A percentile compares a stretch with the other conserved stretches of the same genome.
Evolutionary conservation across 2,888 invertebrate genomes (phyloP).

Genomic region (Aleiodes alternator): DNA sequence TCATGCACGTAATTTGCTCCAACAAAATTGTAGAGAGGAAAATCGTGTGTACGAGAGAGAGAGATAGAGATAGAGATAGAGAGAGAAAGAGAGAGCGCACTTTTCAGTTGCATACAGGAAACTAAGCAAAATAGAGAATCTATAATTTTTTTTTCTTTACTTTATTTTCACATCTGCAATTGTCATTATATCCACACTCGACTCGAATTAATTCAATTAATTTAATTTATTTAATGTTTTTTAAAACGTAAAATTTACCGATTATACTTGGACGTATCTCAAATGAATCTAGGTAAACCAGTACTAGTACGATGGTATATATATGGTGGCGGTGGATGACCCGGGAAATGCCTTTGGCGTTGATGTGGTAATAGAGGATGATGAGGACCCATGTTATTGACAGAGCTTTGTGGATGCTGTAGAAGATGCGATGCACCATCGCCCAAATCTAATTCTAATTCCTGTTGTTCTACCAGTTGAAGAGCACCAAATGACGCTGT

Average conservation of each 20-base stretch:
- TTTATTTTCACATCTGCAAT: conserved; percentile 26
- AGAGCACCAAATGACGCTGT: conserved; percentile 84
- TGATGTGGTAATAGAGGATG: conserved; percentile 69
- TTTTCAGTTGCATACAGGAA: neutral
- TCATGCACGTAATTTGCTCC: conserved; percentile 35
- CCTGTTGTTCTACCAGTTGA: conserved; percentile 79
- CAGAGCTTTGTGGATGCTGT: conserved; percentile 67
- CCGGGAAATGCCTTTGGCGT: conserved; percentile 71
- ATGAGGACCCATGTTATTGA: conserved; percentile 66
- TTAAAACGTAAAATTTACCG: neutral
- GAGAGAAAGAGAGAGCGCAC: neutral
- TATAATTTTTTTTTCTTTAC: conserved; percentile 8
- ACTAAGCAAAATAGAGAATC: conserved; percentile 29
- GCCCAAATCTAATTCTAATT: conserved; percentile 89
- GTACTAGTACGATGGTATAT: conserved; percentile 71
- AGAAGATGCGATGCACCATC: conserved; percentile 86
- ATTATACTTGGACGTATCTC: conserved; percentile 50
- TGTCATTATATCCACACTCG: conserved; percentile 18
- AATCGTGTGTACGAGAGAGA: conserved; percentile 12
- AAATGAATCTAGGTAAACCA: conserved; percentile 72
- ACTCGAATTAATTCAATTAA: conserved; percentile 11
- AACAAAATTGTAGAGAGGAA: conserved; percentile 15
- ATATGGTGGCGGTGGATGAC: conserved; percentile 70
- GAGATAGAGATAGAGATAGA: neutral
- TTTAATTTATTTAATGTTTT: neutral